Percentiles rank a stretch among this genome's conserved stretches.
Conservation (phyloP, 1,140 invertebrate species). For the Drosophila sucinea region DNA sequence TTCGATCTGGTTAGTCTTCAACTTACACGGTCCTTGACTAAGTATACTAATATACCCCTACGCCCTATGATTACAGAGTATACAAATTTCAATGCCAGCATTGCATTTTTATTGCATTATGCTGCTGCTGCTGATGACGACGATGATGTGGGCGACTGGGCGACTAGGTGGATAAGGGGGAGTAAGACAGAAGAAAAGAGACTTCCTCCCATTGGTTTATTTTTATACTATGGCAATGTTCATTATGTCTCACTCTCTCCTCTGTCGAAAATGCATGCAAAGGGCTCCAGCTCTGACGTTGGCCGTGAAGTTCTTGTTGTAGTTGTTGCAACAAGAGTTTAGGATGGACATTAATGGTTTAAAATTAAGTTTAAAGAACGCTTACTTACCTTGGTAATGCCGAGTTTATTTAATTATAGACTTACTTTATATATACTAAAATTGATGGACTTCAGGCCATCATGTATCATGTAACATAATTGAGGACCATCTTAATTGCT, state of each 20-base stretch:
- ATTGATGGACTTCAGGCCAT: not conserved
- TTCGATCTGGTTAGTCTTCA: no score
- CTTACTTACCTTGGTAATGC: no score
- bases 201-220: slow-evolving; percentile 53
- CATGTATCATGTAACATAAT: not conserved
- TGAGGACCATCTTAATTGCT: slow-evolving; percentile 32
- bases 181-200: not conserved
- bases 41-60: not conserved
- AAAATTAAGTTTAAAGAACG: no score
- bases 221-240: slow-evolving; percentile 37
- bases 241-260: slow-evolving; percentile 45
- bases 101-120: slow-evolving; percentile 56
- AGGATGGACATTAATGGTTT: slow-evolving; percentile 35
- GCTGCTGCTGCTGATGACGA: slow-evolving; percentile 15
- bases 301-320: slow-evolving; percentile 65
- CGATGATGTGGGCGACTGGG: slow-evolving; percentile 34
- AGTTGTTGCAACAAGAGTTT: slow-evolving; percentile 39
- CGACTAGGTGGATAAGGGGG: slow-evolving; percentile 15
- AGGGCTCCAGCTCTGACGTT: slow-evolving; percentile 47
- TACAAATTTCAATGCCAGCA: slow-evolving; percentile 66
- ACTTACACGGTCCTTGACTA: no score
- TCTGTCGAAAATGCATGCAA: slow-evolving; percentile 47
- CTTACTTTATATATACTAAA: no score
- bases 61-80: not conserved
- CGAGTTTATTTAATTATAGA: no score